Evolutionary conservation across 2,888 invertebrate genomes (phyloP).

Genomic region (Abrostola triplasia): DNA sequence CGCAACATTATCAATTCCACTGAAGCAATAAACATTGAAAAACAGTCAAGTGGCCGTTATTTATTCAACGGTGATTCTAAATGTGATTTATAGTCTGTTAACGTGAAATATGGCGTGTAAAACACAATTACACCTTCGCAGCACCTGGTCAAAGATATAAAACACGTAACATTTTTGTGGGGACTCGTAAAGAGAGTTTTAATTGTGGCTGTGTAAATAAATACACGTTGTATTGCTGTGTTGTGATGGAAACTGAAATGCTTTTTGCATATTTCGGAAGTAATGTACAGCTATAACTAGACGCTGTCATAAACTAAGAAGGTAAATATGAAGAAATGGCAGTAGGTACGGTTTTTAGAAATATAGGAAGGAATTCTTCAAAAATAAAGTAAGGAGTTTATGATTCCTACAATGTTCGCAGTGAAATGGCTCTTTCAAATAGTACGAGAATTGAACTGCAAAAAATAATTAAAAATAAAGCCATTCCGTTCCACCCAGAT

Average conservation of each 20-base stretch:
- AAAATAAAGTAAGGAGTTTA: no score
- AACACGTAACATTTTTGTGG: constrained; percentile 22
- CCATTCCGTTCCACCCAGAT: neutral
- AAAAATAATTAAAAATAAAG: constrained; percentile 1
- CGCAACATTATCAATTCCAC: constrained; percentile 31
- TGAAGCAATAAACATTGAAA: constrained; percentile 37
- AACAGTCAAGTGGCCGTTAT: constrained; percentile 40
- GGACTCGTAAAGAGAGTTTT: constrained; percentile 19
- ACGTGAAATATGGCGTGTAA: constrained; percentile 40
- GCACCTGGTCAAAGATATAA: constrained; percentile 56
- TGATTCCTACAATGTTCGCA: no score
- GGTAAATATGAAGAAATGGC: no score
- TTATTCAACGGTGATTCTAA: constrained; percentile 57
- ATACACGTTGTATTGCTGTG: neutral
- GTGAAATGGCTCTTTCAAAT: no score
- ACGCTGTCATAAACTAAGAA: no score
- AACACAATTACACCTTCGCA: constrained; percentile 54
- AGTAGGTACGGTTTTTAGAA: no score
- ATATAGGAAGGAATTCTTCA: no score
- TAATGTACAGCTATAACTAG: no score
- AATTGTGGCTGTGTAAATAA: constrained; percentile 35
- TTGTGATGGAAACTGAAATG: neutral
- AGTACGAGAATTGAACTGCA: neutral
- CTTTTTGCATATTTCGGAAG: no score
- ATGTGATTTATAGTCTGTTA: constrained; percentile 59